Base-by-base conservation (phyloP, 2,888 invertebrate genomes). In the Stenoptilia bipunctidactyla region DNA sequence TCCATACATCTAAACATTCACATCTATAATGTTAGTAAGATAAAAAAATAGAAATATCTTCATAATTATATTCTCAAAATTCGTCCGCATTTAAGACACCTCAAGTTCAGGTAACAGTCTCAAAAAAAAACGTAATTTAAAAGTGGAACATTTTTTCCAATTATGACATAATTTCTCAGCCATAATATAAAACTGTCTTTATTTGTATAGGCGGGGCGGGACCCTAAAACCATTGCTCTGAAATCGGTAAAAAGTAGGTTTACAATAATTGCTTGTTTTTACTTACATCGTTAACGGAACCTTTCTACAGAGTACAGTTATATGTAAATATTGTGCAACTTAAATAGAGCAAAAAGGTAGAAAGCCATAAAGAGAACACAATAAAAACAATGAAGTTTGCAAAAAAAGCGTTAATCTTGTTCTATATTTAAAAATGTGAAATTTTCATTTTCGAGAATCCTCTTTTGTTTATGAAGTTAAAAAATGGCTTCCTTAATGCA, bases 231-330 rank as follows among this genome's bases (percentile, higher is more conserved):
- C 52, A 59, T 61, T 67, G 71, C 67, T 55, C 70, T 54, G n/a
- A 64, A 60, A 71, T 72, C 60, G 58, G 66, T 80, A 82, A 82
- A 80, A 82, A 82, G 70, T 77, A 74, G 39, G 75, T 62, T 66
- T 55, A 67, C 72, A 62, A 53, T 70, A 58, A 67, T 30, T 30
- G 61, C 54, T 60, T 56, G 51, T 62, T 66, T 64, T 72, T 66
- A 52, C 47, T 3, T 2, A n/a, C 42, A 50, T 46, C 45, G 46
- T 50, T 49, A 55, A 50, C 49, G 45, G 46, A 43, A 57, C 60
- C 60, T 66, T 66, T 66, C 57, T 49, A 41, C 27, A 49, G n/a
- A 42, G 54, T 50, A 65, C 64, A 50, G 64, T 68, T 64, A 56
- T 53, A 63, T 65, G 61, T 58, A 63, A 69, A 68, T 66, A 49